Conservation (phyloP, 2,113 vertebrate genomes). For the Rana temporaria region DNA sequence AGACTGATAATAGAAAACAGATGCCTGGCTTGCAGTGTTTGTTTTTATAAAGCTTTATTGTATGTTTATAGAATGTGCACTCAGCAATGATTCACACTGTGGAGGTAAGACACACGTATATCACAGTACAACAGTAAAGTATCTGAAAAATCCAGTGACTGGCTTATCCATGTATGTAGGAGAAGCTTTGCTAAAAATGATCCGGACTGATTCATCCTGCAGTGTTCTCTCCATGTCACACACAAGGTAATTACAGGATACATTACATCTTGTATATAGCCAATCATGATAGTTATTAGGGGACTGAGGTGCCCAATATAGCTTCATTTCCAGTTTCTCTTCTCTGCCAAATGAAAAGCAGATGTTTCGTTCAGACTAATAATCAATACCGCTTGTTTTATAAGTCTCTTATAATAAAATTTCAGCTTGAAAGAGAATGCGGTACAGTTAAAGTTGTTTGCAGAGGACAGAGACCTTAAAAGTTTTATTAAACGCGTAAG, state of each 20-base stretch:
- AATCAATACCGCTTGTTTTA: slow-evolving; percentile 83
- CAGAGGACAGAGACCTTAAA: no score
- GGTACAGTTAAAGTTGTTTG: no score
- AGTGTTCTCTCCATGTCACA: slow-evolving; percentile 68
- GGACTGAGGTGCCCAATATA: slow-evolving; percentile 74
- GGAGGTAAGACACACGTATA: no score
- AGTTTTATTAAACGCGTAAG: no score
- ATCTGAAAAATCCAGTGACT: neutral
- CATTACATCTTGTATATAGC: slow-evolving; percentile 84
- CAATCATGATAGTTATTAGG: slow-evolving; percentile 76
- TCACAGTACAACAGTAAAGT: no score
- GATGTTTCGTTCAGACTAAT: slow-evolving; percentile 85
- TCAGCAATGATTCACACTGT: no score
- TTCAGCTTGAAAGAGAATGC: slow-evolving; percentile 82
- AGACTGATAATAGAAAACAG: no score
- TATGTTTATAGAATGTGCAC: no score
- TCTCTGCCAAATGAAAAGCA: slow-evolving; percentile 83
- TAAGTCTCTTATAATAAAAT: slow-evolving; percentile 79
- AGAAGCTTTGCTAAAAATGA: slow-evolving; percentile 75
- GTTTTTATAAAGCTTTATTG: no score
- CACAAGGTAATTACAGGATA: slow-evolving; percentile 86
- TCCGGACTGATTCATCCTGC: slow-evolving; percentile 69
- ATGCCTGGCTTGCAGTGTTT: no score
- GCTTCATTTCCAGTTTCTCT: slow-evolving; percentile 75
- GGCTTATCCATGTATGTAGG: slow-evolving; percentile 72